A percentile compares a stretch with the other conserved stretches of the same genome.
phyloP scores from a whole-genome alignment of 2,113 vertebrate species.

The Petroica traversi region DNA sequence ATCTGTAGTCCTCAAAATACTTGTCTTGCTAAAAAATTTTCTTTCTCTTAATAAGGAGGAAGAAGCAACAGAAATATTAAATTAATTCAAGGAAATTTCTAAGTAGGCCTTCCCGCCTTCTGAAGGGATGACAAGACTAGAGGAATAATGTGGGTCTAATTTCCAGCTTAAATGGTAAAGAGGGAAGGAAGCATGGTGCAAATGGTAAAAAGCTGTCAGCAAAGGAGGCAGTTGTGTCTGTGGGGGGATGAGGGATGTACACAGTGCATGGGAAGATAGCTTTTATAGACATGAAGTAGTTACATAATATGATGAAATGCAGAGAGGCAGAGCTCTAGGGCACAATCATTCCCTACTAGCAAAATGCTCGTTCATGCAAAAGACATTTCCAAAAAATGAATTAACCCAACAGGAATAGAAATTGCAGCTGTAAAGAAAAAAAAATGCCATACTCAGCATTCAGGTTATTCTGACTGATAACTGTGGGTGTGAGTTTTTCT shows the following conservation, averaged over 20 bases:
- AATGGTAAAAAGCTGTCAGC: neutral
- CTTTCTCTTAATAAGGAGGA: neutral
- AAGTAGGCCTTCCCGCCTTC: neutral
- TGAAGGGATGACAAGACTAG: neutral
- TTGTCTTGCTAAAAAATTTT: neutral
- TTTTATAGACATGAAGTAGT: conserved; percentile 10
- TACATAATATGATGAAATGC: conserved; percentile 56
- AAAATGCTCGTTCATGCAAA: conserved; percentile 29
- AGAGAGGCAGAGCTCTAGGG: conserved; percentile 49
- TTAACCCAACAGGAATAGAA: conserved; percentile 10
- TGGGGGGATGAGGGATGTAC: neutral
- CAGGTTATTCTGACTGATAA: neutral
- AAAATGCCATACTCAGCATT: neutral
- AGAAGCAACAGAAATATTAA: neutral
- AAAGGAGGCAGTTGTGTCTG: neutral
- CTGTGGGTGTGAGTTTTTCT: neutral
- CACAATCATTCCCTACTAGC: conserved; percentile 33
- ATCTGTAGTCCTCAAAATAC: neutral
- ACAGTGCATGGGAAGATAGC: neutral
- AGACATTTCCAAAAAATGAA: conserved; percentile 14
- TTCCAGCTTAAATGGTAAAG: neutral
- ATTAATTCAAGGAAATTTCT: neutral
- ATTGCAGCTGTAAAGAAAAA: neutral
- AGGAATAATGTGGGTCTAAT: neutral
- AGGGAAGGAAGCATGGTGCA: neutral